A percentile compares a stretch with the other conserved stretches of the same genome.
Evolutionary conservation across 2,797 vertebrate genomes (phyloP).

Genomic region (Halcyon chelicuti): DNA sequence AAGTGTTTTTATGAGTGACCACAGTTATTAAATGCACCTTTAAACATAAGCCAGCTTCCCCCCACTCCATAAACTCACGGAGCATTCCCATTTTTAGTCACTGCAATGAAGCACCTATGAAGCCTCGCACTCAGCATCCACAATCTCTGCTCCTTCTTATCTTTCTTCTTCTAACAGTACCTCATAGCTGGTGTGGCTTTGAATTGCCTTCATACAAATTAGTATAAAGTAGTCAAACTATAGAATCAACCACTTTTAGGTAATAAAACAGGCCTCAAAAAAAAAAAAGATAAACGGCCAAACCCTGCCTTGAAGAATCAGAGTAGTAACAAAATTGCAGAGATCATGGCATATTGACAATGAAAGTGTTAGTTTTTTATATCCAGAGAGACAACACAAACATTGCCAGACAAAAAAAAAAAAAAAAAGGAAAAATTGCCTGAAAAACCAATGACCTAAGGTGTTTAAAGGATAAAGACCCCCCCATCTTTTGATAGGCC

Average conservation of each 20-base stretch:
- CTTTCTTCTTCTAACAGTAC: neutral
- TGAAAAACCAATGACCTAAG: neutral
- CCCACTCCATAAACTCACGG: accelerated
- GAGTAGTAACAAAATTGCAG: neutral
- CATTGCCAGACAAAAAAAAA: neutral
- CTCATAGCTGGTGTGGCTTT: neutral
- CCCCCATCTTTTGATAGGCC: neutral
- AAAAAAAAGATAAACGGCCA: neutral
- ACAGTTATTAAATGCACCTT: neutral
- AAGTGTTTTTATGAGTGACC: neutral
- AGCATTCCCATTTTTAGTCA: neutral
- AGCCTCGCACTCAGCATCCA: neutral
- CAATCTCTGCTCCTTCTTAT: neutral
- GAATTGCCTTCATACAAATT: neutral
- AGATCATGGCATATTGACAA: neutral
- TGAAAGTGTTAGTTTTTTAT: neutral
- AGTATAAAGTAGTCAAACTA: neutral
- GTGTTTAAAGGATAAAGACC: neutral
- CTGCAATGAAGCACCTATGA: neutral
- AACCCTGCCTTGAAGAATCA: neutral
- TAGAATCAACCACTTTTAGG: neutral
- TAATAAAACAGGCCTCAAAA: neutral
- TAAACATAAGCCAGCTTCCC: neutral
- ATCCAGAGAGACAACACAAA: neutral
- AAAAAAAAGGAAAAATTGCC: neutral